Evolutionary conservation across 2,797 vertebrate species (phyloP).

Genomic region (Phataginus tricuspis): DNA sequence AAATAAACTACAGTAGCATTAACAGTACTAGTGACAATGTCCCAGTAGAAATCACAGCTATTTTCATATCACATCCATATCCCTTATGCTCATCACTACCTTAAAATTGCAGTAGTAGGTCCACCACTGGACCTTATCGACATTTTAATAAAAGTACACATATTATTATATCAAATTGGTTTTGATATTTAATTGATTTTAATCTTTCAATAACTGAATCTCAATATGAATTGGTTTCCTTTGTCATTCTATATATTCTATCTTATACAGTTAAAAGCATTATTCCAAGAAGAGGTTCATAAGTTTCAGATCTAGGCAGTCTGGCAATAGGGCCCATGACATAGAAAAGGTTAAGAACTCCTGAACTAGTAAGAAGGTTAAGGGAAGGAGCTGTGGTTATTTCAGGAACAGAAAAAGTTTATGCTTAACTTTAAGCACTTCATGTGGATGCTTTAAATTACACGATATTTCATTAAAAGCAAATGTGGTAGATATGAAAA

Average conservation of each 20-base stretch:
- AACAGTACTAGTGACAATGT: neutral
- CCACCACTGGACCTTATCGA: neutral
- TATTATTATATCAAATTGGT: neutral
- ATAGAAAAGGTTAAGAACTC: neutral
- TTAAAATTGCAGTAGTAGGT: neutral
- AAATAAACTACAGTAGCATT: neutral
- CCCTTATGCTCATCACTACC: neutral
- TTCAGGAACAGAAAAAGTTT: slow-evolving; percentile 28
- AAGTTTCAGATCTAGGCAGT: slow-evolving; percentile 3
- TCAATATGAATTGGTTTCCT: slow-evolving; percentile 46
- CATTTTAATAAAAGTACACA: slow-evolving; percentile 11
- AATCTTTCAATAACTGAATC: slow-evolving; percentile 57
- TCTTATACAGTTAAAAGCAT: neutral
- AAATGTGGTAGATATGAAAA: neutral
- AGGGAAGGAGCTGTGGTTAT: neutral
- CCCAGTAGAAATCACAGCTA: slow-evolving; percentile 14
- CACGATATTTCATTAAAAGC: neutral
- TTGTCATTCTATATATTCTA: slow-evolving; percentile 17
- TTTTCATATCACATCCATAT: neutral
- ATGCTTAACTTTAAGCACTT: slow-evolving; percentile 1
- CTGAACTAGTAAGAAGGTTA: neutral
- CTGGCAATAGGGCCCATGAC: neutral
- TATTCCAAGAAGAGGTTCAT: neutral
- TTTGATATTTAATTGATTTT: slow-evolving; percentile 51
- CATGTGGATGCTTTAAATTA: slow-evolving; percentile 29